These are phyloP conservation scores for Musca domestica DNA, from an alignment of 1,140 invertebrate species.

Conservation along the genomic window DNA sequence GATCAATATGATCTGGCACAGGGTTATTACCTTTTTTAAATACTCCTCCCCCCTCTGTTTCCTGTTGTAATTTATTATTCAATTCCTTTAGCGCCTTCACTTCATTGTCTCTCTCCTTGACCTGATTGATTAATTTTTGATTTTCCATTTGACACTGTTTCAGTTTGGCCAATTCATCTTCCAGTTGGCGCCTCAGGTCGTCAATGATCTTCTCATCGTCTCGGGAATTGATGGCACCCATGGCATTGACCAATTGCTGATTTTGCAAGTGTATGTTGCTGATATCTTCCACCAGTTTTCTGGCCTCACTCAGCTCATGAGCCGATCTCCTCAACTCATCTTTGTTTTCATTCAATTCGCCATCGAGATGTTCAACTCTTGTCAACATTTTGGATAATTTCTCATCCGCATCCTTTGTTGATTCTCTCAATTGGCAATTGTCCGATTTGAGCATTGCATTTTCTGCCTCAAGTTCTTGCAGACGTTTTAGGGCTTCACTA, in stretches of 20 bases:
- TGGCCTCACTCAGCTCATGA: constrained; percentile 19
- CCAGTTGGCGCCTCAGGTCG: constrained; percentile 31
- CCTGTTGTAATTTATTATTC: constrained; percentile 8
- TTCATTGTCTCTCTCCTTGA: constrained; percentile 31
- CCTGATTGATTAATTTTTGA: background rate
- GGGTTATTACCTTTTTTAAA: background rate
- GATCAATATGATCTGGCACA: background rate
- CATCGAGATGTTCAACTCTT: constrained; percentile 14
- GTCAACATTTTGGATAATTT: constrained; percentile 13
- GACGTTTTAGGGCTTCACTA: constrained; percentile 4
- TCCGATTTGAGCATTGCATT: constrained; percentile 1
- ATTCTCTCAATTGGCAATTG: constrained; percentile 4
- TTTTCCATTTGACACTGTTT: constrained; percentile 12
- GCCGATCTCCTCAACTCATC: constrained; percentile 9
- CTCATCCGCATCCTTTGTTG: background rate
- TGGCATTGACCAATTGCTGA: constrained; percentile 16
- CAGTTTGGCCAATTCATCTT: constrained; percentile 32
- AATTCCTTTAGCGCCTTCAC: constrained; percentile 24
- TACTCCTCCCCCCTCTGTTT: background rate
- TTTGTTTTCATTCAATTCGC: background rate
- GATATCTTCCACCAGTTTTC: constrained; percentile 22
- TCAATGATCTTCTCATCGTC: constrained; percentile 29
- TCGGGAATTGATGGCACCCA: constrained; percentile 21
- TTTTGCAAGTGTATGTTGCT: constrained; percentile 26
- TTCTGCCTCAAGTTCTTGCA: constrained; percentile 21